Percentiles rank a stretch among this genome's conserved stretches.
Conservation (phyloP, 2,888 invertebrate species). For the Macrophya annulata region DNA sequence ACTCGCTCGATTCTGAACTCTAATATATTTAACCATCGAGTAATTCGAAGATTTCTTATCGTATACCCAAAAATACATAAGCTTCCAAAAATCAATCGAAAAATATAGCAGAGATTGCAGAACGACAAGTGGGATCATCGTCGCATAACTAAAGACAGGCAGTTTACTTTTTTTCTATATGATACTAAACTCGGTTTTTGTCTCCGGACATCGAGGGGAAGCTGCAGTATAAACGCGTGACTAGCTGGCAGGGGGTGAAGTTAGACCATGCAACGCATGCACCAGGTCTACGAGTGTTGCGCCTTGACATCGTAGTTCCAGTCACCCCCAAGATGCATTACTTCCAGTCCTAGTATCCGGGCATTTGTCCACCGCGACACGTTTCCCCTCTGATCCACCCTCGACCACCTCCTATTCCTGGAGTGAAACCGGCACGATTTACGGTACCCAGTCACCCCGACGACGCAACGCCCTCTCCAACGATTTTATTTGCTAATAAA, state of each 20-base stretch:
- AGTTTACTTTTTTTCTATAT: constrained; percentile 5
- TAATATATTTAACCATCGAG: not conserved
- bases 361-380: constrained; percentile 78
- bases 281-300: constrained; percentile 10
- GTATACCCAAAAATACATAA: not conserved
- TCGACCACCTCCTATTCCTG: constrained; percentile 10
- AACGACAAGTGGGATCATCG: not conserved
- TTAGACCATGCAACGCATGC: not conserved
- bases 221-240: constrained; percentile 31
- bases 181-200: constrained; percentile 20
- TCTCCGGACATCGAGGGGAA: constrained; percentile 39
- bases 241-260: constrained; percentile 2
- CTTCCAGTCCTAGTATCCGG: constrained; percentile 79
- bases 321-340: constrained; percentile 75
- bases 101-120: not conserved
- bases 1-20: not conserved
- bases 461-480: constrained; percentile 39
- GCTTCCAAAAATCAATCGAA: not conserved
- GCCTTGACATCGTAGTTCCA: constrained; percentile 11
- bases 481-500: constrained; percentile 46
- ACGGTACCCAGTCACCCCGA: constrained; percentile 36
- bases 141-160: not conserved
- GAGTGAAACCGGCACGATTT: constrained; percentile 30
- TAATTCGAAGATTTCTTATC: not conserved
- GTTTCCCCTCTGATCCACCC: constrained; percentile 62